Evolutionary conservation across 2,888 invertebrate genomes (phyloP), one percentile per base, ranked within the genome.

Genomic region (Xestia ashworthii): DNA sequence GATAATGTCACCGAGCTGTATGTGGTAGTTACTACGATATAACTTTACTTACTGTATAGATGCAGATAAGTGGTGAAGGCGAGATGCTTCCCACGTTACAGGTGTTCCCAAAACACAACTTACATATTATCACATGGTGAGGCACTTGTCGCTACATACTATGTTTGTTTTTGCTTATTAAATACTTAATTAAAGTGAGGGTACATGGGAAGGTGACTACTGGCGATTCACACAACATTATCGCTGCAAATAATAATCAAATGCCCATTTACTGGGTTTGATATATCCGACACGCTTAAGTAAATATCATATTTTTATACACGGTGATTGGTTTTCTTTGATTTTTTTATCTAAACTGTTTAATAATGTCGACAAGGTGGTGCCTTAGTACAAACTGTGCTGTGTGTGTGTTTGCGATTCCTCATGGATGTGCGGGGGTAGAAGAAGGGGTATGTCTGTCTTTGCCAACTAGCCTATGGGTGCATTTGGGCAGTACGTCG

Each of bases 111-210:
- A 16, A 41, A 83, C 80, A 84, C 84, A 85, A 80, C 41, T 71
- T 78, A 85, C 38, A 76, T 76, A 83, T 77, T 92, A 92, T 92
- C 92, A 92, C 92, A 91, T 88, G 74, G 86, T 85, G 90, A 92
- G 92, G 92, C 92, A 92, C 92, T 92, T 92, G 86, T 81, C 78
- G 62, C 85, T 86, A 83, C 72, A 32, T 74, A 74, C 83, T 83
- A 83, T 22, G 41, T 76, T 78, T 74, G 71, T 78, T 48, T 60
- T 65, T 38, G 48, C 41, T 60, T 75, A 80, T 19, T 32, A 72
- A 48, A 58, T 50, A 68, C 25, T 73, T 4, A 48, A 38, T 8
- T 32, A 55, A 53, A 32, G 50, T 48, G 50, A 5, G 22, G 53
- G 22, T 11, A 53, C 69, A 11, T 5, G 44, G 44, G 46, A 48